Percentiles rank a stretch among this genome's conserved stretches.
phyloP scores from a whole-genome alignment of 2,888 invertebrate species.

The Sinotaia quadrata region DNA sequence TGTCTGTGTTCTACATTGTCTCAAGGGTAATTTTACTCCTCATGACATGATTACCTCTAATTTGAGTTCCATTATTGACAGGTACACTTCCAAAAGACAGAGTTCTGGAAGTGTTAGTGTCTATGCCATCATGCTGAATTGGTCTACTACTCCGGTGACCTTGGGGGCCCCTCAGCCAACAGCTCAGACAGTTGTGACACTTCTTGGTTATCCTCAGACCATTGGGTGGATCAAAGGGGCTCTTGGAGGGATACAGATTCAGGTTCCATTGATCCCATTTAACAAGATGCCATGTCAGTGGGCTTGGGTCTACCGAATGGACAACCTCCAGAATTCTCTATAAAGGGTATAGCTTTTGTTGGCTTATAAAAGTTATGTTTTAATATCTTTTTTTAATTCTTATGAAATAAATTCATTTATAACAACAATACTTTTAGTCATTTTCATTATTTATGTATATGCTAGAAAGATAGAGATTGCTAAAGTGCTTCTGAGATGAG shows the following conservation, averaged over 20 bases:
- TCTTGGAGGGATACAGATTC: constrained; percentile 44
- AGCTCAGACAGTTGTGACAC: constrained; percentile 66
- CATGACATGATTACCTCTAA: too few relatives aligned
- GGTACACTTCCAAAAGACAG: constrained; percentile 43
- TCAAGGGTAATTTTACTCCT: too few relatives aligned
- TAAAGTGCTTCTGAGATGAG: too few relatives aligned
- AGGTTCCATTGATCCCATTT: constrained; percentile 44
- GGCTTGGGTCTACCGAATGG: constrained; percentile 60
- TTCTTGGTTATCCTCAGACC: constrained; percentile 74
- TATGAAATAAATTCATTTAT: too few relatives aligned
- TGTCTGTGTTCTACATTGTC: too few relatives aligned
- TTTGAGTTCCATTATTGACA: constrained; percentile 15
- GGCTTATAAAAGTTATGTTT: too few relatives aligned
- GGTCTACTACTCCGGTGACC: constrained; percentile 78
- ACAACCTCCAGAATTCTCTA: constrained; percentile 27
- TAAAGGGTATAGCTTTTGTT: too few relatives aligned
- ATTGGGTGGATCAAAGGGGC: constrained; percentile 25
- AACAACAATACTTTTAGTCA: too few relatives aligned
- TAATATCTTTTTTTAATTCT: too few relatives aligned
- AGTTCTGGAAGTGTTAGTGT: constrained; percentile 65
- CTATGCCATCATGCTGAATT: constrained; percentile 81
- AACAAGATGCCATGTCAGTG: constrained; percentile 46
- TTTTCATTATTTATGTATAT: too few relatives aligned
- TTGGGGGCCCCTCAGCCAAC: constrained; percentile 73
- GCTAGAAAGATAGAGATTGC: too few relatives aligned